A percentile compares a stretch with the other conserved stretches of the same genome.
phyloP scores from a whole-genome alignment of 2,797 vertebrate genomes.

The Phaenicophaeus curvirostris region DNA sequence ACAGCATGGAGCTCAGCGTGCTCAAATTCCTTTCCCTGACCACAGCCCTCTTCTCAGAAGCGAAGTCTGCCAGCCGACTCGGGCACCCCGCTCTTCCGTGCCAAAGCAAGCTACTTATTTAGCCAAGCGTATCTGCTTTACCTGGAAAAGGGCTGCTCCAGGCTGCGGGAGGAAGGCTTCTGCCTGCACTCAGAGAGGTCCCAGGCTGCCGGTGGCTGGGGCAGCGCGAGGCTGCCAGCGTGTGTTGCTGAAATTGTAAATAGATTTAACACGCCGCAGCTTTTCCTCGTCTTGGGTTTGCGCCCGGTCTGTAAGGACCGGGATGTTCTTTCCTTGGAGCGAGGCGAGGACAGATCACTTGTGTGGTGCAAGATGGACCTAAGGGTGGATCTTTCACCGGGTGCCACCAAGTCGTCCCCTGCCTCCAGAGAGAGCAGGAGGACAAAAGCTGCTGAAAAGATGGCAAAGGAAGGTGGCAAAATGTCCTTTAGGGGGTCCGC shows the following conservation, averaged over 20 bases:
- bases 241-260: not conserved
- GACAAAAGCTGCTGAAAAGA: not conserved
- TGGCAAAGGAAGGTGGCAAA: not conserved
- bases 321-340: not conserved
- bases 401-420: rapidly evolving
- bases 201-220: not conserved
- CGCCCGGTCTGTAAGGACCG: rapidly evolving
- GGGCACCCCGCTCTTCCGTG: not conserved
- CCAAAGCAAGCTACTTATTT: constrained; percentile 22
- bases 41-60: not conserved
- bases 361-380: not conserved
- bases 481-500: not conserved
- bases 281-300: not conserved
- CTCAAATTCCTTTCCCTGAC: constrained; percentile 42
- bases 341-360: rapidly evolving
- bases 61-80: not conserved
- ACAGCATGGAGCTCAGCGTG: not conserved
- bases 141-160: not conserved
- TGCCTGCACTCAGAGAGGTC: not conserved
- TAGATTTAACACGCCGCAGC: not conserved
- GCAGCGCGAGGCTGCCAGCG: not conserved
- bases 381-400: not conserved
- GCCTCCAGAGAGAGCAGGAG: not conserved
- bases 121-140: constrained; percentile 21
- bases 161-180: not conserved